Percentiles rank a stretch among this genome's conserved stretches.
These are phyloP conservation scores for Myiotriccus ornatus DNA, from an alignment of 2,797 vertebrate species.

Conservation along the genomic window DNA sequence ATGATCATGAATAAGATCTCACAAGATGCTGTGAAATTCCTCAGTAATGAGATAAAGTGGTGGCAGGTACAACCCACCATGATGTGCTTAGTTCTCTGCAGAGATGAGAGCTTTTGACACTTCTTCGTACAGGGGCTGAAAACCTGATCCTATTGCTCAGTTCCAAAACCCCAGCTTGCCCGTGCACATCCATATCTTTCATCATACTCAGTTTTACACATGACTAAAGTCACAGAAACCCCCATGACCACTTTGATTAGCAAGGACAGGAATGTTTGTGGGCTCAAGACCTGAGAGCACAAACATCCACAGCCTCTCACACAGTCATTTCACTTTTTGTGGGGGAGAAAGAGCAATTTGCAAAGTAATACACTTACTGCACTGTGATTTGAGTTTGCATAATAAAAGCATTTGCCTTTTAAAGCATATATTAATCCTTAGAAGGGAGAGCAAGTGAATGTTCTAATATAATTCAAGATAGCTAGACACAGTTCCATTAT, in stretches of 20 bases:
- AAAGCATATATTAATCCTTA: slow-evolving; percentile 22
- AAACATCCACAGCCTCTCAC: neutral
- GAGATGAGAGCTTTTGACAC: neutral
- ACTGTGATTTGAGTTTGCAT: slow-evolving; percentile 43
- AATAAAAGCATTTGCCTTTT: slow-evolving; percentile 59
- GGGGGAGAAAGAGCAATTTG: slow-evolving; percentile 24
- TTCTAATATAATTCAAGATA: slow-evolving; percentile 45
- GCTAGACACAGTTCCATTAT: slow-evolving; percentile 45
- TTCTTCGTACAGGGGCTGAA: neutral
- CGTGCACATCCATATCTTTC: neutral
- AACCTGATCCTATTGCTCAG: neutral
- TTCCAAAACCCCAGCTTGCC: neutral
- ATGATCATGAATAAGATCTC: neutral
- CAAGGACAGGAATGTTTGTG: neutral
- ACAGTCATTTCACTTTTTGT: neutral
- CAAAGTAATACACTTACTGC: slow-evolving; percentile 25
- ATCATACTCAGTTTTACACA: neutral
- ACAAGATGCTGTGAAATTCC: neutral
- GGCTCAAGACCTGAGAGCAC: neutral
- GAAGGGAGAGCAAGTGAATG: slow-evolving; percentile 15
- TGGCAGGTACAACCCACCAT: neutral
- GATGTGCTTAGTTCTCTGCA: neutral
- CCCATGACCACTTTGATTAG: neutral
- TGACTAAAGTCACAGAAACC: neutral
- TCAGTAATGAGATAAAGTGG: neutral